phyloP scores from a whole-genome alignment of 2,888 invertebrate species.

The Stratiomys singularior region DNA sequence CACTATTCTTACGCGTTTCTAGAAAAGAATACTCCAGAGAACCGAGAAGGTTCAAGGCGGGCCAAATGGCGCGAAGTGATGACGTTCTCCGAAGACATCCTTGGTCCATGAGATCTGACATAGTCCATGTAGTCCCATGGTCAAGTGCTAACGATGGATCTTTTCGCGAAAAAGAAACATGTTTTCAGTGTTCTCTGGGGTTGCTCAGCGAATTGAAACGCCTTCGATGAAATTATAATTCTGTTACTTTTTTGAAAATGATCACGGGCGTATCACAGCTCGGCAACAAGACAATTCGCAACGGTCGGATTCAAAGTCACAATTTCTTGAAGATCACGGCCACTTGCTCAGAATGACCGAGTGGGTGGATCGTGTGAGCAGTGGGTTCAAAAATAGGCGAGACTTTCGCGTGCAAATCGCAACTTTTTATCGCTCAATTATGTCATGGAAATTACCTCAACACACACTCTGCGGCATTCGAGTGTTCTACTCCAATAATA shows the following conservation, averaged over 20 bases:
- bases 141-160: neutral
- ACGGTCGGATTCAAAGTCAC: constrained; percentile 7
- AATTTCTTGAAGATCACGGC: constrained; percentile 44
- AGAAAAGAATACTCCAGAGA: neutral
- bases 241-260: too few relatives aligned
- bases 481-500: neutral
- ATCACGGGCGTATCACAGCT: neutral
- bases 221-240: neutral
- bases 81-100: neutral
- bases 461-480: neutral
- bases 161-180: neutral
- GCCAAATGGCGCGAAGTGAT: neutral
- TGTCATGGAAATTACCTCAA: constrained; percentile 44
- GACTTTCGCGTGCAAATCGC: constrained; percentile 13
- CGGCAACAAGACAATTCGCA: neutral
- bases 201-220: too few relatives aligned
- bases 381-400: constrained; percentile 37
- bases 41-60: constrained; percentile 23
- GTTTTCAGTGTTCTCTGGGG: too few relatives aligned
- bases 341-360: neutral
- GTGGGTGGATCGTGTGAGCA: constrained; percentile 32
- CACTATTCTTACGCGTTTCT: neutral
- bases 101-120: constrained; percentile 30
- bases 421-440: constrained; percentile 22
- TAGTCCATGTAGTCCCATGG: neutral